Conservation (phyloP, 2,888 invertebrate genomes). For the Catocala fraxini region DNA sequence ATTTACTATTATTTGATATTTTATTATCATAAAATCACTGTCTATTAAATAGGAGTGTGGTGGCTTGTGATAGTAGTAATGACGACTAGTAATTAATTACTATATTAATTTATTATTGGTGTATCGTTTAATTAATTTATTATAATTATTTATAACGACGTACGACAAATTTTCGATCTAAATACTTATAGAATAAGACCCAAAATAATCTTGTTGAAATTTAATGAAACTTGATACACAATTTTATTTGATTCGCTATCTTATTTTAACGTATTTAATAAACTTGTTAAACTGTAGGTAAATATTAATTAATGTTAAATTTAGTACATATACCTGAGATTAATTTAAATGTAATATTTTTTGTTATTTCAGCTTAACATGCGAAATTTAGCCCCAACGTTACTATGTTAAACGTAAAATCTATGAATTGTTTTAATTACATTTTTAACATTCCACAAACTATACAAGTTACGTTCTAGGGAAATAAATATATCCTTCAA, state of each 20-base stretch:
- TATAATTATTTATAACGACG: slow-evolving; percentile 25
- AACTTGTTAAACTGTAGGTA: slow-evolving; percentile 45
- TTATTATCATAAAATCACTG: slow-evolving; percentile 68
- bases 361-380: slow-evolving; percentile 36
- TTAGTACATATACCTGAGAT: slow-evolving; percentile 37
- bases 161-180: slow-evolving; percentile 37
- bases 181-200: slow-evolving; percentile 32
- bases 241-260: slow-evolving; percentile 29
- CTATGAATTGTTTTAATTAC: not conserved
- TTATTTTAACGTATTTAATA: slow-evolving; percentile 35
- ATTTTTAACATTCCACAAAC: slow-evolving; percentile 19
- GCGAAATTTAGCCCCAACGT: slow-evolving; percentile 30
- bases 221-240: slow-evolving; percentile 25
- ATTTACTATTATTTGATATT: slow-evolving; percentile 55
- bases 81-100: slow-evolving; percentile 57
- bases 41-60: slow-evolving; percentile 81
- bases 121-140: slow-evolving; percentile 43
- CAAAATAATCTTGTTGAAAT: slow-evolving; percentile 40
- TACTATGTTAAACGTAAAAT: slow-evolving; percentile 2
- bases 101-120: slow-evolving; percentile 43
- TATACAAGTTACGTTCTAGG: slow-evolving; percentile 44
- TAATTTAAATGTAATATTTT: slow-evolving; percentile 20
- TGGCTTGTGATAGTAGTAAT: slow-evolving; percentile 82
- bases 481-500: slow-evolving; percentile 15
- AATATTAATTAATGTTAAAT: slow-evolving; percentile 44